Percentiles rank a stretch among this genome's conserved stretches.
Conservation (phyloP, 2,888 invertebrate genomes). For the Polydrusus cervinus region DNA sequence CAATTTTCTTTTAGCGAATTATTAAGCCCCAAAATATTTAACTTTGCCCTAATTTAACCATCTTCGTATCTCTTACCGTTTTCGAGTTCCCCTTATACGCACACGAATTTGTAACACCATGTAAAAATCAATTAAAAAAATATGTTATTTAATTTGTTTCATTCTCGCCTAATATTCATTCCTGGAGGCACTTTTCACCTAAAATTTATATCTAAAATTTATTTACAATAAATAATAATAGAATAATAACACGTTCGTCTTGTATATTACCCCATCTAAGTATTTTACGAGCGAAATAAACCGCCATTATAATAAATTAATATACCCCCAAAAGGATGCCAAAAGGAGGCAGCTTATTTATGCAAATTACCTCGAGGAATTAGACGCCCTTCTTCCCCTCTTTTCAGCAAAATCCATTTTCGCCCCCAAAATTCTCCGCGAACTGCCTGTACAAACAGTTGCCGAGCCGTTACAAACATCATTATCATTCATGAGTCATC, state of each 20-base stretch:
- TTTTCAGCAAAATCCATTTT: slow-evolving; percentile 33
- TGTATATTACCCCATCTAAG: background rate
- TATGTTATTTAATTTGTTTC: no score
- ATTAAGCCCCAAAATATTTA: no score
- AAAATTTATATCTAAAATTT: no score
- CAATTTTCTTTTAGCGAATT: no score
- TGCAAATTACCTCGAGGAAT: slow-evolving; percentile 29
- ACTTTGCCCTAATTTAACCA: no score
- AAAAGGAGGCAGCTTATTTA: slow-evolving; percentile 20
- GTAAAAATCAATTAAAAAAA: no score
- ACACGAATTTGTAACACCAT: no score
- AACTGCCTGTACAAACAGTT: slow-evolving; percentile 35
- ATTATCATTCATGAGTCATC: slow-evolving; percentile 58
- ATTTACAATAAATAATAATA: no score
- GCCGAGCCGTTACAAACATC: slow-evolving; percentile 39
- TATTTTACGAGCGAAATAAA: slow-evolving; percentile 17
- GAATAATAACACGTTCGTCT: background rate
- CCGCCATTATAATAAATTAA: slow-evolving; percentile 26
- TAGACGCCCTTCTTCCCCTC: slow-evolving; percentile 4
- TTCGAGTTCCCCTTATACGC: no score
- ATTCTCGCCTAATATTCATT: no score
- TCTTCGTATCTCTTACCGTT: no score
- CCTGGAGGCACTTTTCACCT: no score
- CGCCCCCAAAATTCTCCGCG: slow-evolving; percentile 24
- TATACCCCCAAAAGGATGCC: slow-evolving; percentile 5